Evolutionary conservation across 1,140 invertebrate species (phyloP).

Genomic region (Amphibalanus amphitrite): DNA sequence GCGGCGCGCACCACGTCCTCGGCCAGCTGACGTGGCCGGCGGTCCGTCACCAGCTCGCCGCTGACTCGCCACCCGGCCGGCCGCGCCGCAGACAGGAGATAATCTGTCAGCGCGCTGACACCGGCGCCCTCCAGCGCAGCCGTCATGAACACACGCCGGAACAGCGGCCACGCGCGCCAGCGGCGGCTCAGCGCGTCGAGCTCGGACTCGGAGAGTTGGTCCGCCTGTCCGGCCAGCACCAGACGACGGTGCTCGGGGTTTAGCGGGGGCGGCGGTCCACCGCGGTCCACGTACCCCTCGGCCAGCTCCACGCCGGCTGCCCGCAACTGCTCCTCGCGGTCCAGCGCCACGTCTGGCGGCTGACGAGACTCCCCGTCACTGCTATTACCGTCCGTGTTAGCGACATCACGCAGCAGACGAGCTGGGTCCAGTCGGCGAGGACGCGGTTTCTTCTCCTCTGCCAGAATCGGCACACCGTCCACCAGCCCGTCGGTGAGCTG

Average conservation of each 20-base stretch:
- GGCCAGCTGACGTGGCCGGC: slow-evolving; percentile 4
- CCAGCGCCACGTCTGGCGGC: neutral
- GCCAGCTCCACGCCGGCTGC: neutral
- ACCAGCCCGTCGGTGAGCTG: slow-evolving; percentile 43
- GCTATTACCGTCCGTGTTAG: neutral
- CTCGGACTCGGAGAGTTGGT: slow-evolving; percentile 15
- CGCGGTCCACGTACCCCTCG: neutral
- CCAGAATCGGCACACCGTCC: slow-evolving; percentile 17
- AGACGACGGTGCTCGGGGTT: neutral
- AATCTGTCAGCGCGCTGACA: slow-evolving; percentile 51
- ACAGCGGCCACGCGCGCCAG: slow-evolving; percentile 47
- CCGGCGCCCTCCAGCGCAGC: slow-evolving; percentile 63
- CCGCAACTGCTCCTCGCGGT: neutral
- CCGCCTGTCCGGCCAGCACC: slow-evolving; percentile 12
- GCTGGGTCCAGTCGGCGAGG: slow-evolving; percentile 4
- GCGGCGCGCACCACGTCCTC: neutral
- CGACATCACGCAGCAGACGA: slow-evolving; percentile 7
- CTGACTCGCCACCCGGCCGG: slow-evolving; percentile 11
- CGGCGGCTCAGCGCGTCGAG: slow-evolving; percentile 16
- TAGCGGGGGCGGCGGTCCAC: neutral
- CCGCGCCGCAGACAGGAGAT: slow-evolving; percentile 14
- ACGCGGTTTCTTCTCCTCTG: neutral
- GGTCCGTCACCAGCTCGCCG: slow-evolving; percentile 9
- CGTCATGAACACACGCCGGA: slow-evolving; percentile 70
- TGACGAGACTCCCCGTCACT: neutral